Evolutionary conservation across 2,888 invertebrate genomes (phyloP), one percentile per base, ranked within the genome.

Genomic region (Nebria brevicollis): DNA sequence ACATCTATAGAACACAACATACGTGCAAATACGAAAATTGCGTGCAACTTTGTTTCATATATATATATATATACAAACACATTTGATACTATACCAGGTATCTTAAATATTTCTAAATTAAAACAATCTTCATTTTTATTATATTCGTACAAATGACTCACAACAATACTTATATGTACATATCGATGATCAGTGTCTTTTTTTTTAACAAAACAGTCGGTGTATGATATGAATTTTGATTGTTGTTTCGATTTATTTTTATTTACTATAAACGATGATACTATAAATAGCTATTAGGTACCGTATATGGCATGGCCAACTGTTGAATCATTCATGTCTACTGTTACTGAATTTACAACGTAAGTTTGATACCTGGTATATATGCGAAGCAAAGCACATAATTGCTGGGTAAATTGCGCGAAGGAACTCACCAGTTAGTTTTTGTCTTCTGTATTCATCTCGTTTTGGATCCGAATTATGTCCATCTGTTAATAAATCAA

Each of bases 401-500:
- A 54, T 54, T 11, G 8, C 8, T 54, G 15, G 15, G 20, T 26
- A 70, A 75, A 80, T 80, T 20, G 79, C 66, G 43, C n/a, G 72
- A 77, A 43, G 10, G 76, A 83, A 85, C 86, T 83, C 87, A 88
- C 88, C 89, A 85, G 88, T 87, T 77, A 89, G 84, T 82, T 85
- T 86, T 82, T 88, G 88, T 75, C 87, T 86, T 84, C 87, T 87
- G 84, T 85, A 87, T 79, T 87, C 88, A 75, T 88, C 88, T 26
- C 77, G 65, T n/a, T 66, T 72, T 66, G 42, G n/a, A 42, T 81
- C 81, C 11, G 77, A 73, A 25, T 76, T 72, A 20, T 72, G 72
- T 26, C 77, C 72, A 81, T 81, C 81, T 81, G 81, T 81, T 77
- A 81, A 80, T 80, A 8, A 81, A 80, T 75, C 20, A 74, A 80